Base-by-base conservation (phyloP, 2,113 vertebrate genomes). In the Psephotus haematonotus region DNA sequence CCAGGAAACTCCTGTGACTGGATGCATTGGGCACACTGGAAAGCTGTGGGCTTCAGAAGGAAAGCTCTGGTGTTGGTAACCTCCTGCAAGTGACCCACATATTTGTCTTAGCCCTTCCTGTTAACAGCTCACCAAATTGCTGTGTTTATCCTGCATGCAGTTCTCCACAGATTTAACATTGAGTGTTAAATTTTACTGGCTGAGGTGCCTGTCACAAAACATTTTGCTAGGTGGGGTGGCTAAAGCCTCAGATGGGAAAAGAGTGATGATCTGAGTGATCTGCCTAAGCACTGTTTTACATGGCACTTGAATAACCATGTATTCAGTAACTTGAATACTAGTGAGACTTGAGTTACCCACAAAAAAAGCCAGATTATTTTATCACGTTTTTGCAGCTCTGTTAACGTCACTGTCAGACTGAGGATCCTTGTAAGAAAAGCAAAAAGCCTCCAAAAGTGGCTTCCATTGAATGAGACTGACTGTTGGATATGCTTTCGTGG, bases 21-120 rank as follows among this genome's bases (percentile, higher is more conserved):
- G 8, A 8, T 11, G 33, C 22, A 33, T 10, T 46, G 28, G 13
- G 9, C 29, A 49, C 0, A 0, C 12, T 63, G 41, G 37, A 71
- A 85, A 71, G 43, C 52, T 67, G 18, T 2, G 10, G 23, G 39
- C 10, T 88, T 60, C 43, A 52, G n/a, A 13, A 1, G 15, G 43
- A 82, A 91, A 79, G 13, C 16, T 78, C 41, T 84, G 68, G 20
- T 2, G 0, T 6, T 55, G 65, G 39, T 52, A 46, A 31, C 20
- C 14, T 52, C 28, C n/a, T 7, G 6, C 33, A 49, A 17, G 17
- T 47, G 28, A 87, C 10, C 10, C 25, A 2, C 0, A 0, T 65
- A 33, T 86, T 83, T 76, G 33, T 37, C 17, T 76, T 53, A 80
- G 15, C 10, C 25, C 6, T 17, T 65, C 24, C 28, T 71, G 4